These are phyloP conservation scores for Chionodraco myersi DNA, from an alignment of 2,113 vertebrate species.

Conservation along the genomic window DNA sequence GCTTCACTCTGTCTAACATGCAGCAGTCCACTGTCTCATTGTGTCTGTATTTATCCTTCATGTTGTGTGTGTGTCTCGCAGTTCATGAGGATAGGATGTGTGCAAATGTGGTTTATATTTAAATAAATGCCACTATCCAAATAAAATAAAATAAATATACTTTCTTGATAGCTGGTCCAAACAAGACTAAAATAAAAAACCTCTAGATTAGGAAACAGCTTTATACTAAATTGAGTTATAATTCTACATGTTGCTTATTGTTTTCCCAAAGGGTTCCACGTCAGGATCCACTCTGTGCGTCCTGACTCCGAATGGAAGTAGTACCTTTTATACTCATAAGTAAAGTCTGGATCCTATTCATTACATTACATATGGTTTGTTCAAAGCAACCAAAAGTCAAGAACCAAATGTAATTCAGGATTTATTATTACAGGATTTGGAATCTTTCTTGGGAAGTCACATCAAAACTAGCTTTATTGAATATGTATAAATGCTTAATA, in stretches of 20 bases:
- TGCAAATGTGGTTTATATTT: background rate
- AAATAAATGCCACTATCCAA: background rate
- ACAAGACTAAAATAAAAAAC: background rate
- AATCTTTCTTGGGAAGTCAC: no score
- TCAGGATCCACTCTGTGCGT: background rate
- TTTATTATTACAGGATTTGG: background rate
- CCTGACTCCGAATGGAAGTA: background rate
- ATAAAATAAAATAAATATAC: no score
- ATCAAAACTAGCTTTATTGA: no score
- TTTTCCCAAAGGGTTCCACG: no score
- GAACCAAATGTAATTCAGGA: background rate
- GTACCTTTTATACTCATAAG: background rate
- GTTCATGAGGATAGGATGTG: background rate
- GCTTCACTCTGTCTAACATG: constrained; percentile 67
- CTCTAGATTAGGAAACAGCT: background rate
- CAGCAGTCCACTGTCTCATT: constrained; percentile 50
- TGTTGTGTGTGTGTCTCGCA: constrained; percentile 28
- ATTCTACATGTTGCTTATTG: background rate
- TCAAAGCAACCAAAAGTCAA: background rate
- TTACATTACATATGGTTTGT: background rate
- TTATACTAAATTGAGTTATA: background rate
- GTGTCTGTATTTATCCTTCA: constrained; percentile 40
- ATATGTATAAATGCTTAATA: no score
- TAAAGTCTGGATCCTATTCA: no score
- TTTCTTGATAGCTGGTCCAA: background rate